These are phyloP conservation scores for Phacellophora camtschatica DNA, from an alignment of 30 jellyfish, hydroid and myxozoan genomes.

Conservation along the genomic window DNA sequence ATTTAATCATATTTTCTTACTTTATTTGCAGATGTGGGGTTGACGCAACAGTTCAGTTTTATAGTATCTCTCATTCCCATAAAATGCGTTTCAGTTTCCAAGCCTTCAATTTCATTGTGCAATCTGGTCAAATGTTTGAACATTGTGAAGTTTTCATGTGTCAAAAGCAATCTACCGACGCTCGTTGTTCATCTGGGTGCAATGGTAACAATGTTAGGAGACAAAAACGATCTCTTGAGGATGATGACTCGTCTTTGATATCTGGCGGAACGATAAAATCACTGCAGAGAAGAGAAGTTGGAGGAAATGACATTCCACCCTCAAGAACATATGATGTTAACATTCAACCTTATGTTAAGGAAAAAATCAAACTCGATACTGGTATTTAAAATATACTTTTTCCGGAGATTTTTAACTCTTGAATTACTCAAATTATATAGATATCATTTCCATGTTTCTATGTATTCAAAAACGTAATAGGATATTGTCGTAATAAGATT, in stretches of 20 bases:
- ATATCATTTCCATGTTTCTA: too few species aligned
- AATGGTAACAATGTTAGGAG: constrained; percentile 40
- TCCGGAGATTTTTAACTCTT: too few species aligned
- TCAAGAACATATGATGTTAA: constrained; percentile 22
- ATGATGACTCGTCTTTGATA: neutral
- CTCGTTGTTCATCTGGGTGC: constrained; percentile 66
- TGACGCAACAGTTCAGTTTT: constrained; percentile 46
- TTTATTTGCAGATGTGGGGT: constrained; percentile 31
- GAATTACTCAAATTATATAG: too few species aligned
- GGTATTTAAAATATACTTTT: too few species aligned
- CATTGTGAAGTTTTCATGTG: constrained; percentile 67
- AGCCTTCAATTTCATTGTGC: constrained; percentile 11
- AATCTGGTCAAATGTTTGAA: neutral
- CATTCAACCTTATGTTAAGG: constrained; percentile 10
- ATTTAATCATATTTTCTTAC: neutral
- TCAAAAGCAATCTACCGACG: constrained; percentile 46
- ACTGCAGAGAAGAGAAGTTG: neutral
- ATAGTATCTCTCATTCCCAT: neutral
- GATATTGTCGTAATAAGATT: too few species aligned
- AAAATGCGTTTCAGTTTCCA: constrained; percentile 44
- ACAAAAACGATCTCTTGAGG: constrained; percentile 15
- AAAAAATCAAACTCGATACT: neutral
- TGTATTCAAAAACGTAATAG: too few species aligned
- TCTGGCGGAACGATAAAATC: neutral
- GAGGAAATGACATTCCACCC: neutral